Evolutionary conservation across 2,888 invertebrate genomes (phyloP).

Genomic region (Leptinotarsa rubiginosa): DNA sequence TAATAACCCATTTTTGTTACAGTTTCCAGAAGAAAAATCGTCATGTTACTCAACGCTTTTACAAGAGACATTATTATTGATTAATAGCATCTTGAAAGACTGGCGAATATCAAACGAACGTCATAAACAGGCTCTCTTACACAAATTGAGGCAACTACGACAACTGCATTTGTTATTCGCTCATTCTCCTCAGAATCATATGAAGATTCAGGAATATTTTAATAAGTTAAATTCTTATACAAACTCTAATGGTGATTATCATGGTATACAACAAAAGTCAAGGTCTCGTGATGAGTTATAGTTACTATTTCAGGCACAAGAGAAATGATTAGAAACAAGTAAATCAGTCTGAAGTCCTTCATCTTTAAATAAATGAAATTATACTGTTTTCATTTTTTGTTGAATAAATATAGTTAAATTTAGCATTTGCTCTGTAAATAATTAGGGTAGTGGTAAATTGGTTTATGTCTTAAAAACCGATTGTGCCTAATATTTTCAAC

Average conservation of each 20-base stretch:
- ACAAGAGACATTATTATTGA: slow-evolving; percentile 68
- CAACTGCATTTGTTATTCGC: slow-evolving; percentile 62
- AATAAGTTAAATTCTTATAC: slow-evolving; percentile 45
- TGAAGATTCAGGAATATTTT: slow-evolving; percentile 47
- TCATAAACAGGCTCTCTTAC: slow-evolving; percentile 54
- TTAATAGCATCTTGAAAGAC: slow-evolving; percentile 69
- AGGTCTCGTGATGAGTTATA: slow-evolving; percentile 10
- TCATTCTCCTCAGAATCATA: slow-evolving; percentile 52
- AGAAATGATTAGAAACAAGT: neutral
- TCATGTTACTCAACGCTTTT: slow-evolving; percentile 69
- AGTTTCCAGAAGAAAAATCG: slow-evolving; percentile 57
- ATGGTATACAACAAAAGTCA: neutral
- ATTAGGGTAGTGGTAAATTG: neutral
- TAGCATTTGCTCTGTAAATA: neutral
- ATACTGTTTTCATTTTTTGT: neutral
- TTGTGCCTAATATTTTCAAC: neutral
- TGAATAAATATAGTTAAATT: neutral
- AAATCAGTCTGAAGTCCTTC: neutral
- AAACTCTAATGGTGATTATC: neutral
- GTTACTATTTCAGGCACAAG: neutral
- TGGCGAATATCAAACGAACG: slow-evolving; percentile 66
- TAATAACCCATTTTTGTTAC: slow-evolving; percentile 35
- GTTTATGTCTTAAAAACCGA: neutral
- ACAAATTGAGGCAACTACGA: slow-evolving; percentile 59
- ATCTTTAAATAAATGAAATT: neutral